Evolutionary conservation across 2,797 vertebrate species (phyloP), one percentile per base, ranked within the genome.

Genomic region (Melanotaenia nigrans): DNA sequence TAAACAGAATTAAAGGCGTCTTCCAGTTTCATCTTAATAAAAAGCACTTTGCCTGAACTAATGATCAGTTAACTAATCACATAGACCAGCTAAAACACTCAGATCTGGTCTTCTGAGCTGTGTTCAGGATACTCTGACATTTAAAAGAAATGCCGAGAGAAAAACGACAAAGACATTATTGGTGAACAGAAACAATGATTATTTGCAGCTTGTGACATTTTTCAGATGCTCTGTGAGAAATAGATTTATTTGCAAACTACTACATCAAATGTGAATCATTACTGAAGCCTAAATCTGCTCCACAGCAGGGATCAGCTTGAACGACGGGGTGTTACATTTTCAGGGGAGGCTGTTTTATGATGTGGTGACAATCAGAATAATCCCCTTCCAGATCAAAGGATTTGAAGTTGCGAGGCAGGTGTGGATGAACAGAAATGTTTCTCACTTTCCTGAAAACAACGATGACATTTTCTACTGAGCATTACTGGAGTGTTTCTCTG

Each of bases 121-220:
- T 57, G 75, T 74, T 78, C 68, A 75, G 59, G 60, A 54, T 61
- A 71, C 47, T 54, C 25, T 74, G 74, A 75, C 35, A 79, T 77
- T 76, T 73, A 12, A 65, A 54, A 59, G 66, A 62, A 83, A 74
- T 79, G 71, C 53, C 71, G 70, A 8, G 10, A 54, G 53, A 9
- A 47, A 65, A 78, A 55, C 70, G 73, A 64, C 55, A 30, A 18
- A 64, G 49, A 62, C 51, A 35, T 61, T 69, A 79, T 74, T 51
- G 71, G 70, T 70, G 55, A 45, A 56, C 35, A 60, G 69, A 67
- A 76, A 60, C 55, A 73, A 67, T 65, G 38, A 61, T 53, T 40
- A 63, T 55, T 58, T 58, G 49, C 49, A 32, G 35, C 24, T 38
- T 69, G 55, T 65, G 54, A 24, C 54, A 54, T 49, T 64, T 25